phyloP scores from a whole-genome alignment of 2,888 invertebrate genomes.

The Pimpla rufipes region DNA sequence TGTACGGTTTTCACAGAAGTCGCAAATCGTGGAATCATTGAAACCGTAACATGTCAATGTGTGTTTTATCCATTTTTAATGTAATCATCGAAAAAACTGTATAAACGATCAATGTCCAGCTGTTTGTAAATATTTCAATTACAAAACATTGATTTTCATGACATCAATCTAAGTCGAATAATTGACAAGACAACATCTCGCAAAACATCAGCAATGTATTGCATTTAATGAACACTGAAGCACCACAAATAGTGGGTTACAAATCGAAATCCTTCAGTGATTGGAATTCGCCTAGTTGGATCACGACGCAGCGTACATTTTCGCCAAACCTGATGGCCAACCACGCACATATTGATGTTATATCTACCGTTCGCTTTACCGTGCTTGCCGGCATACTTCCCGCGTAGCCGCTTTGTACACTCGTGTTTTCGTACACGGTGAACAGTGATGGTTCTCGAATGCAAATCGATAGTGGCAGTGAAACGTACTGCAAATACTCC shows the following conservation, averaged over 20 bases:
- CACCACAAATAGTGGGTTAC: not conserved
- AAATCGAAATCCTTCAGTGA: slow-evolving; percentile 20
- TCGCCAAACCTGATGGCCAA: slow-evolving; percentile 31
- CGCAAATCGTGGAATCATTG: not conserved
- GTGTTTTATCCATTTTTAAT: not conserved
- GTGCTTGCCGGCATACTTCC: slow-evolving; percentile 10
- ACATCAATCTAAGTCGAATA: not conserved
- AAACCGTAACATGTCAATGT: not conserved
- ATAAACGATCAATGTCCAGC: no score
- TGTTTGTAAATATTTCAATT: not conserved
- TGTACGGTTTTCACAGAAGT: not conserved
- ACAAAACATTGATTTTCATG: not conserved
- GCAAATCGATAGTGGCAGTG: slow-evolving; percentile 60
- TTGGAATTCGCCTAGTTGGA: slow-evolving; percentile 24
- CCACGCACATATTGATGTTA: slow-evolving; percentile 28
- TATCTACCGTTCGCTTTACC: slow-evolving; percentile 13
- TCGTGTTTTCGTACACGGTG: slow-evolving; percentile 40
- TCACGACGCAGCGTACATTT: slow-evolving; percentile 19
- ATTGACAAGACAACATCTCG: not conserved
- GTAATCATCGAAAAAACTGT: no score
- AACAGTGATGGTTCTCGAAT: slow-evolving; percentile 51
- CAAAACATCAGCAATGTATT: not conserved
- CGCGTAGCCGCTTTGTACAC: slow-evolving; percentile 41
- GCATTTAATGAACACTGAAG: not conserved
- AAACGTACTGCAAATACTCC: slow-evolving; percentile 61